phyloP scores from a whole-genome alignment of 1,140 invertebrate species.

The Notospermus geniculatus region DNA sequence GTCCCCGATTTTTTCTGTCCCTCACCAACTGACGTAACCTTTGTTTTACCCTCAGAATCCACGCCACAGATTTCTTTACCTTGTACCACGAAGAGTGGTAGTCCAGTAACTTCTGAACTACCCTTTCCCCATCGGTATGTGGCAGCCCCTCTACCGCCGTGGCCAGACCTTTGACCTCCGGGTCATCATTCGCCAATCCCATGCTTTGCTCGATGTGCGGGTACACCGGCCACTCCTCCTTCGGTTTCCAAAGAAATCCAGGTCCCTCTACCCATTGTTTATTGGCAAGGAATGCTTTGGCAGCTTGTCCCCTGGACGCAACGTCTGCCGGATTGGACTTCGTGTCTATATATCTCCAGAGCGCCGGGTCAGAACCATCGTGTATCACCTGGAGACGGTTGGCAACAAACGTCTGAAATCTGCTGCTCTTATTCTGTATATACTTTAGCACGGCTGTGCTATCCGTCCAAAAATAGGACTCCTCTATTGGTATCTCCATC shows the following conservation, averaged over 20 bases:
- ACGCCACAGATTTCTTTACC: conserved; percentile 13
- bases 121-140: background rate
- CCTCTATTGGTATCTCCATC: background rate
- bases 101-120: conserved; percentile 7
- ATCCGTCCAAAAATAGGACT: conserved; percentile 4
- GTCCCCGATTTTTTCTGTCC: background rate
- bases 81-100: conserved; percentile 13
- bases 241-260: too few relatives aligned
- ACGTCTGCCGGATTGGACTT: too few relatives aligned
- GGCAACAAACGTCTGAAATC: too few relatives aligned
- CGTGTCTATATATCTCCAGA: too few relatives aligned
- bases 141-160: background rate
- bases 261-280: too few relatives aligned
- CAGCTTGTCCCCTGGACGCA: too few relatives aligned
- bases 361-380: too few relatives aligned
- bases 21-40: background rate
- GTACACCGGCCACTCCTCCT: too few relatives aligned
- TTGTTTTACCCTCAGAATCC: conserved; percentile 1
- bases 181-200: too few relatives aligned
- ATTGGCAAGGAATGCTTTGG: too few relatives aligned
- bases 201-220: background rate
- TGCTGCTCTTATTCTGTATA: background rate
- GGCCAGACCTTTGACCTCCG: background rate
- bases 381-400: too few relatives aligned
- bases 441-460: background rate